A percentile compares a stretch with the other conserved stretches of the same genome.
These are phyloP conservation scores for Liodrosophila aerea DNA, from an alignment of 2,888 invertebrate genomes.

Conservation along the genomic window DNA sequence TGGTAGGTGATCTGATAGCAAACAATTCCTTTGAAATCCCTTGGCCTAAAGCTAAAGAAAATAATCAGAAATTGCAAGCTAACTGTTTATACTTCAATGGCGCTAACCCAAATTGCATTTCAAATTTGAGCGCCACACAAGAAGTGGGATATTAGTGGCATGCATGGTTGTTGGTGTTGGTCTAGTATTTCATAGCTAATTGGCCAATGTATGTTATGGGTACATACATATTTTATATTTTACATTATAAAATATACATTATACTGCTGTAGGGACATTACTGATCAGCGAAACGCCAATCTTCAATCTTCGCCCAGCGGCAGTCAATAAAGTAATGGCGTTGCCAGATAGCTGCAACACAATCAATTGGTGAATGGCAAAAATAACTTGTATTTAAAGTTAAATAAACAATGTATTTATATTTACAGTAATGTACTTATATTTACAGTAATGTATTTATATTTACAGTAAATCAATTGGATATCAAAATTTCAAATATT, in stretches of 20 bases:
- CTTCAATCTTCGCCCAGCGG: slow-evolving; percentile 3
- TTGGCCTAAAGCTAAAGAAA: neutral
- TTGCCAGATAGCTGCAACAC: slow-evolving; percentile 46
- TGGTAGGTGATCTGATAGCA: slow-evolving; percentile 27
- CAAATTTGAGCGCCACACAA: slow-evolving; percentile 2
- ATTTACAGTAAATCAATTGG: too few relatives aligned
- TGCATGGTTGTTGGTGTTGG: too few relatives aligned
- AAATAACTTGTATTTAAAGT: slow-evolving; percentile 1
- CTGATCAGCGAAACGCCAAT: too few relatives aligned
- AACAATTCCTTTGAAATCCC: slow-evolving; percentile 10
- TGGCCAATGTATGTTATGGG: too few relatives aligned
- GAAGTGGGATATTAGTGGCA: too few relatives aligned
- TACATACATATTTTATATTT: too few relatives aligned
- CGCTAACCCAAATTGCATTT: neutral
- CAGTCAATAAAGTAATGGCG: slow-evolving; percentile 28
- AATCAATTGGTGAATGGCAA: slow-evolving; percentile 32
- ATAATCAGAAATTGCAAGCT: neutral
- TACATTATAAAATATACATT: too few relatives aligned
- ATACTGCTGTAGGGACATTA: too few relatives aligned
- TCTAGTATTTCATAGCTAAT: too few relatives aligned
- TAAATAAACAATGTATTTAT: neutral
- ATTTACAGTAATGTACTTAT: neutral
- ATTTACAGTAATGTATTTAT: neutral
- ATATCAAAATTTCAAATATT: too few relatives aligned
- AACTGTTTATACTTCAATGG: neutral